Percentiles rank a stretch among this genome's conserved stretches.
Conservation (phyloP, 2,888 invertebrate species). For the Graphium colonna region DNA sequence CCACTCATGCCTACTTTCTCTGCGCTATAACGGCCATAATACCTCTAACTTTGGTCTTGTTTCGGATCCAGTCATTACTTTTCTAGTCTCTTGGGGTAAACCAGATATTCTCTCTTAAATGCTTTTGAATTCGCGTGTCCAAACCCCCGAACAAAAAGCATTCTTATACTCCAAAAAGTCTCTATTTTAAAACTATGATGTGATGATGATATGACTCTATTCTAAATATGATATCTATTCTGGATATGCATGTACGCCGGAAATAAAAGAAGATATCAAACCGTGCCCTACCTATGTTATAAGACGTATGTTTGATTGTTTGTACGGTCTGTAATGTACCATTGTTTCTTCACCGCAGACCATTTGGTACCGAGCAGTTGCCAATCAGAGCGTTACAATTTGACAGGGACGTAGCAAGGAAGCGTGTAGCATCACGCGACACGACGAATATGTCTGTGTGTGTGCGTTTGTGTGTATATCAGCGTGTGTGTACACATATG, state of each 20-base stretch:
- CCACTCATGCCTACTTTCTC: too few relatives aligned
- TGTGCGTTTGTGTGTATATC: not conserved
- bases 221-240: too few relatives aligned
- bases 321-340: constrained; percentile 5
- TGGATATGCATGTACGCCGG: not conserved
- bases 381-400: constrained; percentile 14
- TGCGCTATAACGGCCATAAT: too few relatives aligned
- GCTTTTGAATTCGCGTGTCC: too few relatives aligned
- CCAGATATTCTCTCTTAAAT: too few relatives aligned
- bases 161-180: too few relatives aligned
- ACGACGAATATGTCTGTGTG: not conserved
- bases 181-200: too few relatives aligned
- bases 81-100: too few relatives aligned
- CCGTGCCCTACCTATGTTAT: not conserved
- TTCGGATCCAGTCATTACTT: too few relatives aligned
- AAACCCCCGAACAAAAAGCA: too few relatives aligned
- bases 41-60: too few relatives aligned
- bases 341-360: constrained; percentile 3
- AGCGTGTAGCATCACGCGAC: not conserved
- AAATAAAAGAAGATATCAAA: not conserved
- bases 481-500: not conserved
- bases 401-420: constrained; percentile 3
- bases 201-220: too few relatives aligned
- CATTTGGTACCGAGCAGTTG: not conserved
- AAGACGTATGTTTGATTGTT: not conserved